Evolutionary conservation across 92 coral and sea anemone species (phyloP).

Genomic region (Isaurus tuberculatus): DNA sequence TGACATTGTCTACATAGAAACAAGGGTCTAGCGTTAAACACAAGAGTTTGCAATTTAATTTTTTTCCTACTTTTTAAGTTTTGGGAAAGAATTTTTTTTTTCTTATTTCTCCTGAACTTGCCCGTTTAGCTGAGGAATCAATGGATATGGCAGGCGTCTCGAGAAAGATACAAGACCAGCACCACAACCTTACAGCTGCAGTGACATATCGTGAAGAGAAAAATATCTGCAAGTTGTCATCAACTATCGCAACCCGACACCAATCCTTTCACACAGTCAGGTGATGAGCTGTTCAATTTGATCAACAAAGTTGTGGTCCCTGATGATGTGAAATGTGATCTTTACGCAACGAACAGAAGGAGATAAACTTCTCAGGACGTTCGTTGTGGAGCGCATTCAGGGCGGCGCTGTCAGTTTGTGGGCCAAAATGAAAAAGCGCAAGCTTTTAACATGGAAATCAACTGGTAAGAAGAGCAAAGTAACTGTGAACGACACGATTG

Average conservation of each 20-base stretch:
- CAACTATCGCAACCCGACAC: too few relatives aligned
- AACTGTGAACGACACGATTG: slow-evolving; percentile 44
- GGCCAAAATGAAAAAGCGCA: slow-evolving; percentile 45
- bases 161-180: slow-evolving; percentile 1
- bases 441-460: slow-evolving; percentile 62
- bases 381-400: slow-evolving; percentile 38
- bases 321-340: too few relatives aligned
- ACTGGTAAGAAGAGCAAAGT: slow-evolving; percentile 60
- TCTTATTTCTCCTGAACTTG: slow-evolving; percentile 65
- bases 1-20: neutral
- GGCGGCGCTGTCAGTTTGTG: slow-evolving; percentile 35
- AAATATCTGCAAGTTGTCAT: slow-evolving; percentile 22
- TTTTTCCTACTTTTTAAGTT: neutral
- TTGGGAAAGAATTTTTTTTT: slow-evolving; percentile 21
- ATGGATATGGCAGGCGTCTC: slow-evolving; percentile 59
- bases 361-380: slow-evolving; percentile 24
- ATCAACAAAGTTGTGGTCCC: too few relatives aligned
- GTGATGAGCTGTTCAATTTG: too few relatives aligned
- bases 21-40: slow-evolving; percentile 2
- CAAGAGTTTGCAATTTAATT: neutral
- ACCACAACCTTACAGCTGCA: slow-evolving; percentile 60
- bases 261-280: too few relatives aligned
- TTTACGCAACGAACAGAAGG: slow-evolving; percentile 8
- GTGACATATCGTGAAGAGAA: too few relatives aligned
- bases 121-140: slow-evolving; percentile 58